Evolutionary conservation across 37 sponge, comb jelly and placozoan genomes (phyloP), one percentile per base, ranked within the genome.

Genomic region (Agelas oroides): DNA sequence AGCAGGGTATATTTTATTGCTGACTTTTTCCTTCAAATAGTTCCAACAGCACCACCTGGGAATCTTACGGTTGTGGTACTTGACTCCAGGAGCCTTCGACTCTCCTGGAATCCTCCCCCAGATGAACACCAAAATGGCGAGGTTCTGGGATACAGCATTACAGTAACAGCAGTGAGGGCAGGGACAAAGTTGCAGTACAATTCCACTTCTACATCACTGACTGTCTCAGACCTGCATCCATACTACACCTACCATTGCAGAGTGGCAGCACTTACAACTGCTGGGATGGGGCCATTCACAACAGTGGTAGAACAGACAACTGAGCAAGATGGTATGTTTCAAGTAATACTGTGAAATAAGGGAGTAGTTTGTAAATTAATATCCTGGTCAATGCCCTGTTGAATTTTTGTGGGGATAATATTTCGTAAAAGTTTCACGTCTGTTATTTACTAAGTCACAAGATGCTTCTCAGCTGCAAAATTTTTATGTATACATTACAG

Each of bases 201-300:
- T 46, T 46, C 46, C 46, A 46, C 46, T 46, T 8, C 6, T 8
- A 46, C 46, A 46, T 46, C 46, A 46, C 3, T 46, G 46, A 46
- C 46, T 46, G 46, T 8, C 46, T 46, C 23, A 53, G 16, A 54
- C 0, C 63, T 86, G 34, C 86, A 78, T 39, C 86, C 86, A 32
- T 86, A 53, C 79, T 78, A 86, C 59, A 39, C 23, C 37, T 86
- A 86, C 63, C 53, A 60, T n/a, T 72, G 68, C 28, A 77, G 33
- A 28, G 39, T 86, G 28, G 79, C 86, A 59, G 86, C 86, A 16
- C 41, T 64, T 46, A 86, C 73, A 33, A 30, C 54, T n/a, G 58
- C 38, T 27, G 84, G 84, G 53, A 65, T 27, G 8, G 84, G 84
- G 15, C 84, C 84, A 71, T 82, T 53, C 55, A 46, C 65, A 21